Evolutionary conservation across 2,888 invertebrate species (phyloP).

Genomic region (Trichogramma evanescens): DNA sequence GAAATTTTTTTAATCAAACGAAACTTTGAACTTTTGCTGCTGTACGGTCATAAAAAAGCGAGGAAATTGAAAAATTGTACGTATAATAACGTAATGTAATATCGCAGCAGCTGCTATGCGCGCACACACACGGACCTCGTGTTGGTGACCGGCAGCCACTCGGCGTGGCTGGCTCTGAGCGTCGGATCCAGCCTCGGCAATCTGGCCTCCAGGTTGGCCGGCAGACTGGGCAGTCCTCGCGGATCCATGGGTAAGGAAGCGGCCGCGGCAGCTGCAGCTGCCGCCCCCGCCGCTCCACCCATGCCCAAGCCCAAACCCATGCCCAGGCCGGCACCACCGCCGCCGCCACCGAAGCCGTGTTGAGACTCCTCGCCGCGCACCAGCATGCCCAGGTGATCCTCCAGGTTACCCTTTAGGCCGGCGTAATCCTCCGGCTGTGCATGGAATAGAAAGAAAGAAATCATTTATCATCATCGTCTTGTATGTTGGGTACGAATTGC

Average conservation of each 20-base stretch:
- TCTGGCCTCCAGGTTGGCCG: slow-evolving; percentile 40
- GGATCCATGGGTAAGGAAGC: slow-evolving; percentile 37
- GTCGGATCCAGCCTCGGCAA: slow-evolving; percentile 60
- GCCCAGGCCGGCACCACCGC: slow-evolving; percentile 11
- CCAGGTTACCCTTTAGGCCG: slow-evolving; percentile 46
- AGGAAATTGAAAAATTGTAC: too few species aligned
- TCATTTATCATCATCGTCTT: background rate
- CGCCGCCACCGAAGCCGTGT: background rate
- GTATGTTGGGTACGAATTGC: background rate
- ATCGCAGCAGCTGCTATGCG: too few species aligned
- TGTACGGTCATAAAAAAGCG: too few species aligned
- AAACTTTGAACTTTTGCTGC: too few species aligned
- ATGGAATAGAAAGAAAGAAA: background rate
- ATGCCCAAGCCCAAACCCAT: too few species aligned
- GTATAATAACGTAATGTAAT: too few species aligned
- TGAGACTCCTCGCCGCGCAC: slow-evolving; percentile 34
- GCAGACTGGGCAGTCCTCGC: slow-evolving; percentile 39
- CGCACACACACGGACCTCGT: slow-evolving; percentile 53
- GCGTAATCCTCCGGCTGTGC: slow-evolving; percentile 46
- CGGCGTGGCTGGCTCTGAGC: slow-evolving; percentile 63
- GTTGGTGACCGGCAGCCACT: slow-evolving; percentile 71
- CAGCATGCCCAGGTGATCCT: slow-evolving; percentile 42
- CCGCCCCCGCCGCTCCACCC: too few species aligned
- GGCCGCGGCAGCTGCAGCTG: slow-evolving; percentile 30
- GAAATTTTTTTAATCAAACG: too few species aligned